These are phyloP conservation scores for Henicopernis longicauda DNA, from an alignment of 2,113 vertebrate species.

Conservation along the genomic window DNA sequence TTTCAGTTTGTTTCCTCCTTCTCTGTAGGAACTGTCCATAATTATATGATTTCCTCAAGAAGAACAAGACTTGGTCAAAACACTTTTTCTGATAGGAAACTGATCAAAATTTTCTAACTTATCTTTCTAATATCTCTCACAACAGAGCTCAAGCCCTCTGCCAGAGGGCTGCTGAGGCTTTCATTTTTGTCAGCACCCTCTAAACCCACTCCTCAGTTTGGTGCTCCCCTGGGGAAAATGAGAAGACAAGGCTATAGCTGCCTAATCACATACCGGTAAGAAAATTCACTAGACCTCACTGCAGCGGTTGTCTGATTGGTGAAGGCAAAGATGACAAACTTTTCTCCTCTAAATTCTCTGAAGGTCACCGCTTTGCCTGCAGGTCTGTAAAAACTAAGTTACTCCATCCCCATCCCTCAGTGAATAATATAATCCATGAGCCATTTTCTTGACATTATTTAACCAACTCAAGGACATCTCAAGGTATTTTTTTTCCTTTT, in stretches of 20 bases:
- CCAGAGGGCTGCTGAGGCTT: neutral
- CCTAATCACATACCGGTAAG: neutral
- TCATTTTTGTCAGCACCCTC: neutral
- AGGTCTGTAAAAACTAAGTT: neutral
- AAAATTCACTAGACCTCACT: neutral
- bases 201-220: accelerated
- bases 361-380: neutral
- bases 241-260: neutral
- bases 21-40: neutral
- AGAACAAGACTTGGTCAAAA: neutral
- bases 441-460: neutral
- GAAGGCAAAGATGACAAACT: neutral
- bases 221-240: neutral
- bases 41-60: neutral
- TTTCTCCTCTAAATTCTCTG: neutral
- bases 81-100: neutral
- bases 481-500: neutral
- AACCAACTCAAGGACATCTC: neutral
- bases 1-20: neutral
- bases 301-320: neutral
- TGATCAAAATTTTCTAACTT: neutral
- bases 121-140: neutral
- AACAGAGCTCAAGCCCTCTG: neutral
- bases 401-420: neutral
- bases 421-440: neutral